Base-by-base conservation (phyloP, 2,797 vertebrate genomes). In the Cyprinella venusta region DNA sequence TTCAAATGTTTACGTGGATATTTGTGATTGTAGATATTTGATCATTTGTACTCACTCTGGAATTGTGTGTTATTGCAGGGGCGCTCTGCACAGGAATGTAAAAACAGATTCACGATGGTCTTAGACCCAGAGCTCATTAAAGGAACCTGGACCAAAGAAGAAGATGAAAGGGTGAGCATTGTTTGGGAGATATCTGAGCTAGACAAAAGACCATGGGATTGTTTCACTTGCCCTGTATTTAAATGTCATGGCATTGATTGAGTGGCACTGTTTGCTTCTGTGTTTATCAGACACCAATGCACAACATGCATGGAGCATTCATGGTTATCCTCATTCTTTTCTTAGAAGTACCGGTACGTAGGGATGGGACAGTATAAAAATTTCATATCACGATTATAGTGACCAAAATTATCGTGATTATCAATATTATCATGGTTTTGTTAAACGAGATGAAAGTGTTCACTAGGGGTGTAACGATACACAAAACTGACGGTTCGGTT, bases 111-210 rank as follows among this genome's bases (percentile, higher is more conserved):
- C 95, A 94, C 93, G 75, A 93, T 93, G 24, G 90, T 96, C 72
- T 81, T 98, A 80, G 95, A 97, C 84, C 97, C 97, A 84, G 94
- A 96, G 61, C 85, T 96, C 16, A 89, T 96, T 21, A 98, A 97
- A 86, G 96, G 96, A 8, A 93, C 90, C 3, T 99, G 97, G 97
- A 96, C 96, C 21, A 97, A 94, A 91, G 96, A 97, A 65, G 97
- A 99, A 90, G 98, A 99, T 84, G 93, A 97, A 71, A 96, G 95
- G 95, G 98, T 98, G 76, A 88, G 48, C 30, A 52, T 52, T 30
- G 1, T 13, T 71, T 24, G 4, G 1, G 42, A 69, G 42, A 13
- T n/a, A 26, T 48, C 40, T 18, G 40, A 13, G n/a, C 68, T 45
- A 42, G 15, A 48, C 59, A 7, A 63, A 30, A 30, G 24, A 6